phyloP scores from a whole-genome alignment of 2,888 invertebrate genomes.

The Trichogramma evanescens region DNA sequence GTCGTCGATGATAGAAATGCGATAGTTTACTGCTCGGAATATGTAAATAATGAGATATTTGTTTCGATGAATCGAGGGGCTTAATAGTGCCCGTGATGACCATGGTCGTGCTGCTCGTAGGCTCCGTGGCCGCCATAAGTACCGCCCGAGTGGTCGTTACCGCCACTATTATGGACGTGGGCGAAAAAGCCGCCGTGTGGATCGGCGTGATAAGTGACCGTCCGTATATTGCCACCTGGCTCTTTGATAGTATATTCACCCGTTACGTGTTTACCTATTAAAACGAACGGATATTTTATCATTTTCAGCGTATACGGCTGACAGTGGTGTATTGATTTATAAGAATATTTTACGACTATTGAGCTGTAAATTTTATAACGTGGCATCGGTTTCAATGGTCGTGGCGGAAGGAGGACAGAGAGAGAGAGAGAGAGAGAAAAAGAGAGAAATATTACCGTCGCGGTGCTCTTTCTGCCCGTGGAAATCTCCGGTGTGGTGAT shows the following conservation, averaged over 20 bases:
- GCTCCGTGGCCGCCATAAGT: slow-evolving; percentile 35
- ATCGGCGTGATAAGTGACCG: slow-evolving; percentile 41
- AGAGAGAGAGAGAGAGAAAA: no score
- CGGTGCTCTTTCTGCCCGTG: slow-evolving; percentile 44
- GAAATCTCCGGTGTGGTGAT: slow-evolving; percentile 42
- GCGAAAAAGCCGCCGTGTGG: slow-evolving; percentile 46
- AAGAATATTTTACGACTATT: neutral
- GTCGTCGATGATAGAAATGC: no score
- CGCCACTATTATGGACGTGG: slow-evolving; percentile 41
- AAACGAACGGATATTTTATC: neutral
- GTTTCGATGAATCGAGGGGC: slow-evolving; percentile 3
- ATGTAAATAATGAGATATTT: no score
- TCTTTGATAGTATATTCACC: slow-evolving; percentile 46
- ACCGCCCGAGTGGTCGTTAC: slow-evolving; percentile 41
- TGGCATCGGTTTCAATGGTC: neutral
- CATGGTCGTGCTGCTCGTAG: slow-evolving; percentile 24
- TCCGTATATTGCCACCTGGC: slow-evolving; percentile 43
- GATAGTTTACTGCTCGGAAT: no score
- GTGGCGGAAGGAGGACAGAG: no score
- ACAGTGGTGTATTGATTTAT: no score
- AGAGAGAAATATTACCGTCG: slow-evolving; percentile 33
- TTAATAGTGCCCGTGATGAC: slow-evolving; percentile 19
- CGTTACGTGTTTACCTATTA: slow-evolving; percentile 37
- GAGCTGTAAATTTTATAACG: neutral
- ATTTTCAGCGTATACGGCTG: no score